These are phyloP conservation scores for Scylla paramamosain DNA, from an alignment of 1,140 invertebrate species.

Conservation along the genomic window DNA sequence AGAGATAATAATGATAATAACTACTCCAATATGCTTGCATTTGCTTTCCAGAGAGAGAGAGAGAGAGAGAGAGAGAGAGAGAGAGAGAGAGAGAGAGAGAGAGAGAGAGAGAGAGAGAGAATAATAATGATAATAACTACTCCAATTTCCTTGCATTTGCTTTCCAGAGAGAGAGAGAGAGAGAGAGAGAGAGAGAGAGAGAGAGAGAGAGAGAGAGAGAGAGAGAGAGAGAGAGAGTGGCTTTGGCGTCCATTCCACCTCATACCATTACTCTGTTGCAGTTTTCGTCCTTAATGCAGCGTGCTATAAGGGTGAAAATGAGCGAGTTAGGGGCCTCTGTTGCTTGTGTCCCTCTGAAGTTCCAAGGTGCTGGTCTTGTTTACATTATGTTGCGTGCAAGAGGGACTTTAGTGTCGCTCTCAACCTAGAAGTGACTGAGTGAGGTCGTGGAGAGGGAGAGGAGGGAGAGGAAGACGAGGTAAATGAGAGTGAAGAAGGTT, in stretches of 20 bases:
- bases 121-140: too few relatives aligned
- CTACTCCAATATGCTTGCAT: too few relatives aligned
- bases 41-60: too few relatives aligned
- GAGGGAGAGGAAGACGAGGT: background rate
- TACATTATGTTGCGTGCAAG: background rate
- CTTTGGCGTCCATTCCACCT: background rate
- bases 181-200: background rate
- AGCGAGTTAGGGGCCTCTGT: too few relatives aligned
- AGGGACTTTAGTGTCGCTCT: background rate
- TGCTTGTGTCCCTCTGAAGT: too few relatives aligned
- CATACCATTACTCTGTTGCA: background rate
- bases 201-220: background rate
- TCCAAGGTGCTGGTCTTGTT: too few relatives aligned
- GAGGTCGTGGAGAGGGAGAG: background rate
- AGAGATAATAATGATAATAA: background rate
- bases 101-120: too few relatives aligned
- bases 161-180: background rate
- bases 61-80: conserved; percentile 24
- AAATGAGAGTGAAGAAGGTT: background rate
- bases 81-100: too few relatives aligned
- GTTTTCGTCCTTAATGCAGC: too few relatives aligned
- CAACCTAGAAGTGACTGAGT: background rate
- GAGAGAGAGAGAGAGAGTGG: background rate
- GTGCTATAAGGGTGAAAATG: too few relatives aligned
- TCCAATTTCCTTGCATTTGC: too few relatives aligned